phyloP scores from a whole-genome alignment of 2,888 invertebrate species.

The Chymomyza amoena region DNA sequence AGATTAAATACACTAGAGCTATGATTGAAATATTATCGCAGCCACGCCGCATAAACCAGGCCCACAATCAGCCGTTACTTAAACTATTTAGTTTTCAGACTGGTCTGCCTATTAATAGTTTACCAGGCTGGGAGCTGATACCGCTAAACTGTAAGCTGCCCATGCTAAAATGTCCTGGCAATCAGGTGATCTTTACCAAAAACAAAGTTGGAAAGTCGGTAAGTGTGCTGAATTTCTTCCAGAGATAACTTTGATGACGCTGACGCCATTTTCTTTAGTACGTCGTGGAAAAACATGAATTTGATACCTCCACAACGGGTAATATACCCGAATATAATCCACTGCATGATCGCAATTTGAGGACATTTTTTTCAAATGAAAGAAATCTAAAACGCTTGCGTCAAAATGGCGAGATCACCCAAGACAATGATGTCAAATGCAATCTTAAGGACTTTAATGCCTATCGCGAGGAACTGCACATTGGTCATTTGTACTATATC shows the following conservation, averaged over 20 bases:
- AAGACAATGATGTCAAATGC: slow-evolving; percentile 82
- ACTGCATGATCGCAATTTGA: slow-evolving; percentile 82
- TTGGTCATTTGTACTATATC: slow-evolving; percentile 81
- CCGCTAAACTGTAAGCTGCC: slow-evolving; percentile 76
- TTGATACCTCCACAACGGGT: slow-evolving; percentile 67
- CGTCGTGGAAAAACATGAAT: slow-evolving; percentile 56
- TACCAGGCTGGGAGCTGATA: slow-evolving; percentile 77
- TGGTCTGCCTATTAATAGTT: slow-evolving; percentile 76
- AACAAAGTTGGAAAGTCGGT: slow-evolving; percentile 77
- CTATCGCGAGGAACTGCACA: slow-evolving; percentile 82
- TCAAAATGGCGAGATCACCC: slow-evolving; percentile 81
- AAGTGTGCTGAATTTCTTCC: slow-evolving; percentile 10
- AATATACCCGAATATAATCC: slow-evolving; percentile 80
- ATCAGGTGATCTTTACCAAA: slow-evolving; percentile 77
- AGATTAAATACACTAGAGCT: too few relatives aligned
- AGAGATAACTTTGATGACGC: too few relatives aligned
- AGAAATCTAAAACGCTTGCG: slow-evolving; percentile 79
- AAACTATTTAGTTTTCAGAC: slow-evolving; percentile 63
- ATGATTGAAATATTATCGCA: slow-evolving; percentile 75
- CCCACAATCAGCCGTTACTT: slow-evolving; percentile 37
- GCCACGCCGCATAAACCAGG: slow-evolving; percentile 61
- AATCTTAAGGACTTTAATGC: slow-evolving; percentile 83
- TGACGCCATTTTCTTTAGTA: too few relatives aligned
- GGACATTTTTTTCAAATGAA: slow-evolving; percentile 79
- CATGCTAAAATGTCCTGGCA: slow-evolving; percentile 77